phyloP scores from a whole-genome alignment of 1,140 invertebrate genomes.

The Brachionus asplanchnoidis region DNA sequence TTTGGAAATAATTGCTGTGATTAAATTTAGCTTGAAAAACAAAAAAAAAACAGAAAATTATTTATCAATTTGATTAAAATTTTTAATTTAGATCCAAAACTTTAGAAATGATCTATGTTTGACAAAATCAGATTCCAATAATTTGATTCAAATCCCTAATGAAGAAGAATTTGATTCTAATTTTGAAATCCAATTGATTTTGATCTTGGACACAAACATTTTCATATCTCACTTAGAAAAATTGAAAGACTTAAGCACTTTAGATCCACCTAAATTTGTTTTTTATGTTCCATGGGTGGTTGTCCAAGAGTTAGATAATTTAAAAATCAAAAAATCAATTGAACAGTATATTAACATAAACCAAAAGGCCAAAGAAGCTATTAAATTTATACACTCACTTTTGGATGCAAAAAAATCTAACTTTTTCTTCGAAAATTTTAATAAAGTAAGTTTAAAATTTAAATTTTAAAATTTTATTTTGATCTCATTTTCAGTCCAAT shows the following conservation, averaged over 20 bases:
- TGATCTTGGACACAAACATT: slow-evolving; percentile 2
- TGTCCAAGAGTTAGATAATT: slow-evolving; percentile 11
- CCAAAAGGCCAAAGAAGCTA: background rate
- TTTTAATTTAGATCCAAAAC: background rate
- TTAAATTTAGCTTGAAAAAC: too few species aligned
- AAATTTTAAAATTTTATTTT: background rate
- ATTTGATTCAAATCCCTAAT: background rate
- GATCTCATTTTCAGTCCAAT: background rate
- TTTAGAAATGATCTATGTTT: background rate
- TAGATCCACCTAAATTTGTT: background rate
- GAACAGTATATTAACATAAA: background rate
- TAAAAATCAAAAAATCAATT: background rate
- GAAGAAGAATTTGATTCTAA: background rate
- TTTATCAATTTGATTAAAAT: background rate
- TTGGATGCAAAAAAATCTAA: background rate
- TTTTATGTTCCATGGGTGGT: slow-evolving; percentile 26
- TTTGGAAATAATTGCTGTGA: too few species aligned
- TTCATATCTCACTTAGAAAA: slow-evolving; percentile 14
- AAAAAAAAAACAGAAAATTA: too few species aligned
- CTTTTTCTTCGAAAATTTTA: background rate
- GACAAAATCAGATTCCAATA: background rate
- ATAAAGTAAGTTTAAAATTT: background rate
- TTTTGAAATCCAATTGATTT: background rate
- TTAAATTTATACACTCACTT: background rate
- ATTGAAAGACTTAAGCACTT: background rate